Evolutionary conservation across 2,113 vertebrate species (phyloP), one percentile per base, ranked within the genome.

Genomic region (Crotalus tigris): DNA sequence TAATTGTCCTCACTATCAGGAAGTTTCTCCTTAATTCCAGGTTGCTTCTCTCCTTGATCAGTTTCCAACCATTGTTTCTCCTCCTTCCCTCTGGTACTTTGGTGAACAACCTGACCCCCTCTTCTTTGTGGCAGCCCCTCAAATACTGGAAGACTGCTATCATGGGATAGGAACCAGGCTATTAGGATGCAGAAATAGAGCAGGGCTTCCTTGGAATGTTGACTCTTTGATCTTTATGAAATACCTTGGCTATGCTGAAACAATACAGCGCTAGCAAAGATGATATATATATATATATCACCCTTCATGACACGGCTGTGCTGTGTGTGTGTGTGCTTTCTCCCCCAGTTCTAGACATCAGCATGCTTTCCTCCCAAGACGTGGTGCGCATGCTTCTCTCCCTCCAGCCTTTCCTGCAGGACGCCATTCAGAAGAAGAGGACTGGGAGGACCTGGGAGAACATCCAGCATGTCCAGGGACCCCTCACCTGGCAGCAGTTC

Each of bases 401-500:
- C 6, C 97, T 99, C 93, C 99, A 99, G 97, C 99, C 99, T 93
- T 99, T 99, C 92, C 98, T 99, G 19, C 99, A 99, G 96, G 99
- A 99, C 0, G 99, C 99, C 92, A 99, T 99, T 96, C 99, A 99
- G 96, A 99, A 99, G 97, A 99, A 99, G 96, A 97, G 99, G 92
- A 99, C 99, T 0, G 99, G 99, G 57, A 97, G 99, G 97, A 99
- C 99, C 75, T 99, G 99, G 99, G 99, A 99, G 94, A 99, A 99
- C 91, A 99, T 99, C 96, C 99, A 99, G 97, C 99, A 99, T 0
- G 99, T 99, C 91, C 99, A 99, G 97, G 99, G 99, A 4, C 99
- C 99, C 0, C 99, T 99, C 93, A 99, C 99, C 57, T 99, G 99
- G 99, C 99, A 99, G 97, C 99, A 99, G 90, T 99, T 99, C 97